Evolutionary conservation across 2,113 vertebrate species (phyloP).

Genomic region (Seriola quinqueradiata): DNA sequence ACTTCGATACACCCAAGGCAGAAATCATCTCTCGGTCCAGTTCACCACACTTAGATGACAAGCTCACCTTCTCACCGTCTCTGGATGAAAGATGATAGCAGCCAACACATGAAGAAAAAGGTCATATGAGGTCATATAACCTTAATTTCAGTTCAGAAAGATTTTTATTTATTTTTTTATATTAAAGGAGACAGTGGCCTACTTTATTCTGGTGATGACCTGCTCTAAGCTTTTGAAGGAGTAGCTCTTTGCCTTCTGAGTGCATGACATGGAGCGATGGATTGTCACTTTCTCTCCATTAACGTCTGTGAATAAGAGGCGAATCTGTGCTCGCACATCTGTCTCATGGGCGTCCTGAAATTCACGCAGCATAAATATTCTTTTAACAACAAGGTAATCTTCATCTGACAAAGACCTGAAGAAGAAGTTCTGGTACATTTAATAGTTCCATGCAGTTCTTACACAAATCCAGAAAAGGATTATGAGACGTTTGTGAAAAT

Average conservation of each 20-base stretch:
- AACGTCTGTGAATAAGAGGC: conserved; percentile 92
- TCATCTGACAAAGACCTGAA: background rate
- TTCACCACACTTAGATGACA: conserved; percentile 97
- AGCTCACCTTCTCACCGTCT: conserved; percentile 90
- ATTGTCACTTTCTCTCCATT: conserved; percentile 90
- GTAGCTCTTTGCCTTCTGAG: conserved; percentile 94
- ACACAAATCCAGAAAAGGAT: background rate
- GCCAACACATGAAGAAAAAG: background rate
- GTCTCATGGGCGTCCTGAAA: conserved; percentile 95
- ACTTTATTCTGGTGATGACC: conserved; percentile 93
- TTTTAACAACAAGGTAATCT: background rate
- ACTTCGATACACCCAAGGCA: conserved; percentile 93
- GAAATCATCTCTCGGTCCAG: conserved; percentile 97
- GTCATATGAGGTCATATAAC: no score
- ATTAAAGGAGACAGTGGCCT: conserved; percentile 57
- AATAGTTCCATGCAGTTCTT: background rate
- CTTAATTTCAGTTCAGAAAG: background rate
- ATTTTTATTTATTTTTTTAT: background rate
- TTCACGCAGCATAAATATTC: conserved; percentile 4
- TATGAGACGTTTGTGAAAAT: background rate
- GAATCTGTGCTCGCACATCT: conserved; percentile 95
- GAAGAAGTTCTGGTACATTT: background rate
- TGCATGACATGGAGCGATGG: conserved; percentile 94
- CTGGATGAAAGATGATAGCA: conserved; percentile 71
- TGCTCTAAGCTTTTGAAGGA: conserved; percentile 95